Evolutionary conservation across 1,140 invertebrate species (phyloP), one percentile per base, ranked within the genome.

Genomic region (Alviniconcha marisindica): DNA sequence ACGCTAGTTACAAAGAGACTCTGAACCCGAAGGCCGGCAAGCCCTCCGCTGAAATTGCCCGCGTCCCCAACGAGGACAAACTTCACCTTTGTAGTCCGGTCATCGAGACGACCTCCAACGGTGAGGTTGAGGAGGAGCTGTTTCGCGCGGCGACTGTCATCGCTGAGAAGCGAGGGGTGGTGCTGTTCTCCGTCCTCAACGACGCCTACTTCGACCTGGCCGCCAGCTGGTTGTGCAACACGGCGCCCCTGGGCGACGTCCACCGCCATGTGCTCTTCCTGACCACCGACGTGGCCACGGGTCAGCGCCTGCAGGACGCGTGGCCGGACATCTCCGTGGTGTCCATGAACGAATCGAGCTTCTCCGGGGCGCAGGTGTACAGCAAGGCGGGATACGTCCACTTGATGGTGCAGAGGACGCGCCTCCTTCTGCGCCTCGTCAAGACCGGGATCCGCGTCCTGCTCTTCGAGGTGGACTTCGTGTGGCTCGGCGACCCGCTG

Each of bases 171-270:
- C 24, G 18, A 2, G 51, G 71, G 2, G 63, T 81, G 15, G 85
- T 90, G 21, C 76, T 90, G 4, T 83, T 89, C 44, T 89, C 88
- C 28, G 76, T 89, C n/a, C 83, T 90, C n/a, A 90, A 90, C 81
- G 87, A 89, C 69, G 89, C 88, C 38, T 90, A 87, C 60, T 77
- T 89, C 31, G 79, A 86, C 3, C 89, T 90, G 71, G 85, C 87
- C 24, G 85, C 88, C 56, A 90, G 88, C 84, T 90, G 89, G 89
- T 56, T 89, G 15, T 90, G 89, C 69, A 90, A 90, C 81, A 90
- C 89, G 5, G 87, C 86, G 33, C 12, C 24, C 40, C 40, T 88
- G 40, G 87, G 87, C 87, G 80, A 76, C 38, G 86, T 90, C 63
- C 89, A 89, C 84, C 85, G 84, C 77, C 76, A 84, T 36, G 86